Evolutionary conservation across 2,797 vertebrate genomes (phyloP).

Genomic region (Paguma larvata): DNA sequence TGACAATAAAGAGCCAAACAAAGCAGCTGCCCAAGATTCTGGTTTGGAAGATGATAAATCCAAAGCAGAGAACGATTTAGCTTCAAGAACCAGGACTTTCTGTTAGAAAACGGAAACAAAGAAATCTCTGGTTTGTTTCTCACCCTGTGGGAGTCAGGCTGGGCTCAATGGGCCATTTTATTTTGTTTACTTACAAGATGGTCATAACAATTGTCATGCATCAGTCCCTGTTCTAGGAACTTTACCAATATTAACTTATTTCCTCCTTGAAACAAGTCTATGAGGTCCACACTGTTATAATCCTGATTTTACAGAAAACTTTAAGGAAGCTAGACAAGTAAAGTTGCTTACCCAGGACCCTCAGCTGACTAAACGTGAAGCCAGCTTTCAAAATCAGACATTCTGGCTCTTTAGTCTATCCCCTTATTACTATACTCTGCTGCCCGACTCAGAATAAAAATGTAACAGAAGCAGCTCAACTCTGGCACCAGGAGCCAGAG

Average conservation of each 20-base stretch:
- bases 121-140: neutral
- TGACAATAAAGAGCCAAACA: neutral
- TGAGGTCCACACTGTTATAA: neutral
- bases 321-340: neutral
- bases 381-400: neutral
- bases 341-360: neutral
- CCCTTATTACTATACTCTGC: neutral
- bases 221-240: neutral
- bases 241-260: neutral
- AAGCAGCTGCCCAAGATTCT: neutral
- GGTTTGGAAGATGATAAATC: conserved; percentile 17
- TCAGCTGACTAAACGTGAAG: neutral
- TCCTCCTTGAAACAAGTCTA: neutral
- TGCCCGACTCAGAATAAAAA: neutral
- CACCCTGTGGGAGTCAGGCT: neutral
- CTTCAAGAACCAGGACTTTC: neutral
- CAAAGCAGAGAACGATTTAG: conserved; percentile 14
- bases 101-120: conserved; percentile 37
- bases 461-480: neutral
- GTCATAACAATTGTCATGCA: neutral
- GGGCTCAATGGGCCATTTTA: neutral
- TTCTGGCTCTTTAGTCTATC: neutral
- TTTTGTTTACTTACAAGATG: neutral
- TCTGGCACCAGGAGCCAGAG: neutral
- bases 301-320: neutral